Base-by-base conservation (phyloP, 2,797 vertebrate genomes). In the Ataeniobius toweri region DNA sequence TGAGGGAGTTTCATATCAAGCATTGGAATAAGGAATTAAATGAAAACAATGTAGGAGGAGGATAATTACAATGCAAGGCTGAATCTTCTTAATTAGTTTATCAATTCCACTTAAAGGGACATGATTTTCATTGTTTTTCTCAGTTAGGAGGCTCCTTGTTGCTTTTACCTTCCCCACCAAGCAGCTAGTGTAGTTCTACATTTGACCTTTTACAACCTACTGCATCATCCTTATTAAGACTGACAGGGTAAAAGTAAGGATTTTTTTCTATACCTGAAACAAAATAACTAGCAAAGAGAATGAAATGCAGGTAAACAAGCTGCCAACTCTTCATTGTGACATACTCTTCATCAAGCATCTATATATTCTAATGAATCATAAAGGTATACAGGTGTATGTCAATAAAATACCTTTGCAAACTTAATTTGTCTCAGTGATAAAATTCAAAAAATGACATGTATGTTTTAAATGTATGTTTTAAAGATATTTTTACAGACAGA, bases 21-120 rank as follows among this genome's bases (percentile, higher is more conserved):
- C 46, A 73, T 48, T 83, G 71, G 24, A 75, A 46, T 31, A 36
- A 76, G 58, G 61, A 88, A 86, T 85, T 63, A 83, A 80, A 86
- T 74, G 75, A 68, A 28, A 83, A 76, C 75, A 53, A 79, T 6
- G 50, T 73, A 48, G 71, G 56, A 88, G 84, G 81, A 84, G 79
- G 86, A 89, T 90, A 89, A 91, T 91, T 88, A 83, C 75, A 76
- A 22, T 73, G 65, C 51, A 73, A 76, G 68, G 36, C 50, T 53
- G 71, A 74, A 78, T 80, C 80, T 76, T 48, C 65, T 83, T 73
- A 89, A 80, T 88, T 77, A 79, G 76, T 61, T 69, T 28, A 85
- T 88, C 73, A 73, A 48, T 81, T 84, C 6, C 73, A 67, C 75
- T 86, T 83, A 84, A 81, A 85, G 39, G 3, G 69, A 67, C 63